Percentiles rank a stretch among this genome's conserved stretches.
phyloP scores from a whole-genome alignment of 2,888 invertebrate species.

The Vannuccia rotundouncinata region DNA sequence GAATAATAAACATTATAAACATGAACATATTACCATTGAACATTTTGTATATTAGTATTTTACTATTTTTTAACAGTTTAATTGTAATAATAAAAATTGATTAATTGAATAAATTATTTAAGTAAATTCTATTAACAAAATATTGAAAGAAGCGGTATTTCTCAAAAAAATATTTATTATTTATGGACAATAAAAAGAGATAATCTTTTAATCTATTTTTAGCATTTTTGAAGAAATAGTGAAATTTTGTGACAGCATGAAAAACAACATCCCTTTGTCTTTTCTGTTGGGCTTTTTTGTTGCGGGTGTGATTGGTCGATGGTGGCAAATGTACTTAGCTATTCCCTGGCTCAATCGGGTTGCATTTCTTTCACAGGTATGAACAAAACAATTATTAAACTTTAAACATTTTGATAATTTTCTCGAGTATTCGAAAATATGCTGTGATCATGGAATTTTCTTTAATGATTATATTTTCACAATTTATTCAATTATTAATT shows the following conservation, averaged over 20 bases:
- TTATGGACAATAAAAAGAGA: background rate
- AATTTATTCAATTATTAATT: no score
- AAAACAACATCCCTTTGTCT: constrained; percentile 39
- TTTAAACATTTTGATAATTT: no score
- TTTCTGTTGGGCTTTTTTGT: constrained; percentile 40
- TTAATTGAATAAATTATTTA: background rate
- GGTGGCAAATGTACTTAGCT: constrained; percentile 40
- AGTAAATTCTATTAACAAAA: background rate
- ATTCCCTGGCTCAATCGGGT: constrained; percentile 40
- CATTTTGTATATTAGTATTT: no score
- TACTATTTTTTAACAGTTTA: no score
- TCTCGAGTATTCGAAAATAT: no score
- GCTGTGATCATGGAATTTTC: no score
- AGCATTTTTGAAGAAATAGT: constrained; percentile 40
- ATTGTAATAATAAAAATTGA: background rate
- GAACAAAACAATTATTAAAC: background rate
- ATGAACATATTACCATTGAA: no score
- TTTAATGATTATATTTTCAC: no score
- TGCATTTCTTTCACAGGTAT: constrained; percentile 37
- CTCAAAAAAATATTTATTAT: background rate
- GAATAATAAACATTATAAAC: no score
- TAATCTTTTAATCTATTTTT: background rate
- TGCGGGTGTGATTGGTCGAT: constrained; percentile 38
- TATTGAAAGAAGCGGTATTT: background rate
- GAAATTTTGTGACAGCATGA: constrained; percentile 39